Conservation (phyloP, 2,888 invertebrate species). For the Chesias legatella region DNA sequence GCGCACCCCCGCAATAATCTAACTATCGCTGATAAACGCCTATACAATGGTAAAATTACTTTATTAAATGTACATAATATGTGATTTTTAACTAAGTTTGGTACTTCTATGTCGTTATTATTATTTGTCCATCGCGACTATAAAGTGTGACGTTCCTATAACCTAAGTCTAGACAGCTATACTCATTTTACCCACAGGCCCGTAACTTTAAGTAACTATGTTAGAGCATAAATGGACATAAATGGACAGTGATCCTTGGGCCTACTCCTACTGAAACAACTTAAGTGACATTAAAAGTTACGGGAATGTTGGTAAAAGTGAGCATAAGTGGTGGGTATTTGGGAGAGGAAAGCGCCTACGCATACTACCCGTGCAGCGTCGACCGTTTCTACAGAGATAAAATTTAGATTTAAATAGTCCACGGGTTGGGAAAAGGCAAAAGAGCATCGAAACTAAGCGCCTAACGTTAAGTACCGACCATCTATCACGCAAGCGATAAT, state of each 20-base stretch:
- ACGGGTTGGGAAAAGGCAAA: conserved; percentile 18
- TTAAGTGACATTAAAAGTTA: conserved; percentile 3
- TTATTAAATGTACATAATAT: conserved; percentile 79
- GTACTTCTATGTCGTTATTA: conserved; percentile 72
- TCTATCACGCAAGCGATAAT: conserved; percentile 64
- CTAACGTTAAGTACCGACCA: conserved; percentile 61
- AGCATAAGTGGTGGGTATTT: conserved; percentile 55
- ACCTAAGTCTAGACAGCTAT: conserved; percentile 66
- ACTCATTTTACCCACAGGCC: background rate
- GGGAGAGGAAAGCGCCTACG: conserved; percentile 53
- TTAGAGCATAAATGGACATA: too few relatives aligned
- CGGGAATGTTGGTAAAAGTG: background rate
- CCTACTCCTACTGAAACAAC: too few relatives aligned
- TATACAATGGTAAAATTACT: conserved; percentile 79
- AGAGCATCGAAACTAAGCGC: conserved; percentile 45
- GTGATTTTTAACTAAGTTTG: conserved; percentile 79
- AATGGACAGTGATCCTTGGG: too few relatives aligned
- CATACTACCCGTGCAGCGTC: conserved; percentile 36
- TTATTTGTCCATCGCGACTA: conserved; percentile 59
- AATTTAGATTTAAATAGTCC: conserved; percentile 18
- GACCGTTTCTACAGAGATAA: conserved; percentile 17
- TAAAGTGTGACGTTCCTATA: conserved; percentile 46
- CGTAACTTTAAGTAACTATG: too few relatives aligned
- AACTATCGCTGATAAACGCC: conserved; percentile 71
- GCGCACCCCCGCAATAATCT: conserved; percentile 60